These are phyloP conservation scores for Anodontia alba DNA, from an alignment of 2,888 invertebrate species.

Conservation along the genomic window DNA sequence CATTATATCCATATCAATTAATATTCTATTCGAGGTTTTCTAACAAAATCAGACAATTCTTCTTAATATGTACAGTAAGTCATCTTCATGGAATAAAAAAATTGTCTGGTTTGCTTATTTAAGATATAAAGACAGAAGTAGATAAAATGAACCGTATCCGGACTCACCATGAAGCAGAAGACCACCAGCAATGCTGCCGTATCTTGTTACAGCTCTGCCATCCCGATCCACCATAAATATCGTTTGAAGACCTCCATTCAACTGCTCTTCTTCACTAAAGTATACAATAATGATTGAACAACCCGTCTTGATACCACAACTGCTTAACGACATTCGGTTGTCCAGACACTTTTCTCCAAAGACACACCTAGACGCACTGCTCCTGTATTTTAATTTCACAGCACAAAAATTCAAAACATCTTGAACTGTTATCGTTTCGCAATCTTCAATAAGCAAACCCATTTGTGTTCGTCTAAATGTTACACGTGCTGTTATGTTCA, in stretches of 20 bases:
- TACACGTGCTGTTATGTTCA: slow-evolving; percentile 26
- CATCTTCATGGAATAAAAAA: no score
- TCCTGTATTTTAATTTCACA: slow-evolving; percentile 23
- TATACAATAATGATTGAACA: slow-evolving; percentile 27
- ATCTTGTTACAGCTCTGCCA: slow-evolving; percentile 27
- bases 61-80: no score
- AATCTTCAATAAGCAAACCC: slow-evolving; percentile 31
- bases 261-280: slow-evolving; percentile 27
- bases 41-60: no score
- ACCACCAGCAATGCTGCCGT: slow-evolving; percentile 35
- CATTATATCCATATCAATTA: no score
- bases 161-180: slow-evolving; percentile 43
- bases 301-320: slow-evolving; percentile 18
- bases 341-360: slow-evolving; percentile 28
- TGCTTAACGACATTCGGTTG: slow-evolving; percentile 15
- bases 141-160: no score
- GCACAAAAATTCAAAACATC: slow-evolving; percentile 50
- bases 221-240: slow-evolving; percentile 29
- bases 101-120: no score
- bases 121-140: no score
- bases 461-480: slow-evolving; percentile 19
- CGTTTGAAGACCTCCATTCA: slow-evolving; percentile 28
- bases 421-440: slow-evolving; percentile 29
- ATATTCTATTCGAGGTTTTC: no score
- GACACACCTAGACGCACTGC: slow-evolving; percentile 28